Percentiles rank a stretch among this genome's conserved stretches.
These are phyloP conservation scores for Cisticola juncidis DNA, from an alignment of 2,113 vertebrate genomes.

Conservation along the genomic window DNA sequence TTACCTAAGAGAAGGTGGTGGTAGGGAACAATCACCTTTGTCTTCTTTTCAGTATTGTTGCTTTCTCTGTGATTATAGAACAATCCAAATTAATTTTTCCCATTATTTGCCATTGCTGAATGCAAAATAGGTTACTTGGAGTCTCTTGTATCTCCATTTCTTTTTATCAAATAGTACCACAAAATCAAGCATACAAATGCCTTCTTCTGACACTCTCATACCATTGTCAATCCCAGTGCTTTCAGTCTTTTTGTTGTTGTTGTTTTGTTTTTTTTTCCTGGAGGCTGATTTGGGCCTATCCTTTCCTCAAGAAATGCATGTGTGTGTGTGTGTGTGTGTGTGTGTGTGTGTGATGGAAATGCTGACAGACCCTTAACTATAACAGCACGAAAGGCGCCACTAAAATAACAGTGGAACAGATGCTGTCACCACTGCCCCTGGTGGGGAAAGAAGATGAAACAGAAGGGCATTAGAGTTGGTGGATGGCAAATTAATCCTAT, in stretches of 20 bases:
- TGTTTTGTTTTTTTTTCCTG: background rate
- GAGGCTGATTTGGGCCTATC: background rate
- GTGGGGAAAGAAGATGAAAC: constrained; percentile 77
- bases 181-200: background rate
- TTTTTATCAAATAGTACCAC: background rate
- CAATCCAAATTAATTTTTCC: background rate
- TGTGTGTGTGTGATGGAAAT: constrained; percentile 37
- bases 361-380: constrained; percentile 65
- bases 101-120: background rate
- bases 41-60: background rate
- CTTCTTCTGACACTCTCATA: background rate
- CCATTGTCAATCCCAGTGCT: background rate
- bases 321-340: background rate
- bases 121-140: background rate
- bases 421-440: constrained; percentile 78
- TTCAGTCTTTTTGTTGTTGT: background rate
- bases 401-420: constrained; percentile 76
- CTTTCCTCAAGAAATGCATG: constrained; percentile 31
- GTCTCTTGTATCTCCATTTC: background rate
- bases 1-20: background rate
- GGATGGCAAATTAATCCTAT: constrained; percentile 74
- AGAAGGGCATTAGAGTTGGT: constrained; percentile 77
- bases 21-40: background rate
- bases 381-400: constrained; percentile 69
- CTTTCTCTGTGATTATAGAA: background rate